These are phyloP conservation scores for Pygoscelis adeliae DNA, from an alignment of 2,113 vertebrate species.

Conservation along the genomic window DNA sequence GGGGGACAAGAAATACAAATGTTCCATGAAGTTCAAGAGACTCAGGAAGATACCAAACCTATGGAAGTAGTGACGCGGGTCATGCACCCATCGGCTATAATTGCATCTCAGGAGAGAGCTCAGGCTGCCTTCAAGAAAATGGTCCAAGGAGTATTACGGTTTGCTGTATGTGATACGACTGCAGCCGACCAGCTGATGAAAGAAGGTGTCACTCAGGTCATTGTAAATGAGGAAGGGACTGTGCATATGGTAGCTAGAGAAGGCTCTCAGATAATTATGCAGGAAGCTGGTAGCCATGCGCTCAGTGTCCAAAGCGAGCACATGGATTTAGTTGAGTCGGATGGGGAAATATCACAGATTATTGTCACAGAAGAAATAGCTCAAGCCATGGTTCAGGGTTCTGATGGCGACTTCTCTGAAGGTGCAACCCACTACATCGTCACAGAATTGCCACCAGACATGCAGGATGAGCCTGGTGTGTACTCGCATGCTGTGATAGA, in stretches of 20 bases:
- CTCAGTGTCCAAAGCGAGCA: slow-evolving; percentile 68
- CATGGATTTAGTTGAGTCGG: slow-evolving; percentile 70
- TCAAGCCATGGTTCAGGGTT: slow-evolving; percentile 78
- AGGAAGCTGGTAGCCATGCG: slow-evolving; percentile 65
- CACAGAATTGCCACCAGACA: slow-evolving; percentile 86
- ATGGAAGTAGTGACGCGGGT: slow-evolving; percentile 77
- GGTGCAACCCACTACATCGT: slow-evolving; percentile 93
- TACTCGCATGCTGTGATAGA: slow-evolving; percentile 80
- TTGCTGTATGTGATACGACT: slow-evolving; percentile 81
- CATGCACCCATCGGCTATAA: slow-evolving; percentile 69
- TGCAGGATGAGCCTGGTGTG: slow-evolving; percentile 79
- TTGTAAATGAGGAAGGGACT: slow-evolving; percentile 90
- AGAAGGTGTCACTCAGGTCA: slow-evolving; percentile 92
- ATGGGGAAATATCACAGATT: slow-evolving; percentile 80
- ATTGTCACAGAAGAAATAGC: slow-evolving; percentile 81
- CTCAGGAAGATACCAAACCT: slow-evolving; percentile 55
- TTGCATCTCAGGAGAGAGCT: slow-evolving; percentile 71
- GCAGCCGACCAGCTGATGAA: slow-evolving; percentile 87
- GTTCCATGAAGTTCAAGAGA: slow-evolving; percentile 71
- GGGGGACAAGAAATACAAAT: slow-evolving; percentile 65
- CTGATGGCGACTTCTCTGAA: slow-evolving; percentile 65
- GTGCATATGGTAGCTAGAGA: slow-evolving; percentile 82
- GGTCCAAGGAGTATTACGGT: slow-evolving; percentile 93
- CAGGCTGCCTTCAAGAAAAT: slow-evolving; percentile 79
- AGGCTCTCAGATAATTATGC: slow-evolving; percentile 81